phyloP scores from a whole-genome alignment of 2,888 invertebrate genomes.

The Lasioglossum marginatum region DNA sequence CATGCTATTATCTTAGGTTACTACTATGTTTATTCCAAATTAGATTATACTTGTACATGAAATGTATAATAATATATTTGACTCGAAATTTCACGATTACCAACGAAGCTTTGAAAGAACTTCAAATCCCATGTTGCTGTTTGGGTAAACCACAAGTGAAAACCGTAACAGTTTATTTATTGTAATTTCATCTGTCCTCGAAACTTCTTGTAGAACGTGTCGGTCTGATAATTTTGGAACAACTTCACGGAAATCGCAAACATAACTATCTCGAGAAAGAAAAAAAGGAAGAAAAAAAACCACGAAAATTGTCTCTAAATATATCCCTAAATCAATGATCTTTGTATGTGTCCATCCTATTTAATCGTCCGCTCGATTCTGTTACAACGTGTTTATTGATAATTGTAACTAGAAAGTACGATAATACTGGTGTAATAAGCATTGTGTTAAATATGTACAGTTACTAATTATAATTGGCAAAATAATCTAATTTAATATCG shows the following conservation, averaged over 20 bases:
- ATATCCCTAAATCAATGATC: conserved; percentile 72
- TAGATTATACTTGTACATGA: conserved; percentile 58
- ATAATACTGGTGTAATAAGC: conserved; percentile 81
- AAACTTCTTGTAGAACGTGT: conserved; percentile 70
- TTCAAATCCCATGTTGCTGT: conserved; percentile 65
- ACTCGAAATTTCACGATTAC: conserved; percentile 47
- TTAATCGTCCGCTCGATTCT: conserved; percentile 81
- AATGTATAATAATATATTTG: conserved; percentile 58
- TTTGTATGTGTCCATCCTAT: conserved; percentile 80
- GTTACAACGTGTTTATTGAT: conserved; percentile 79
- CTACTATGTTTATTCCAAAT: conserved; percentile 67
- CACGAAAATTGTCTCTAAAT: conserved; percentile 61
- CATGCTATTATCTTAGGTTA: conserved; percentile 66
- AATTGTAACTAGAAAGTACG: conserved; percentile 81
- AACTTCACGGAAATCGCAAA: conserved; percentile 63
- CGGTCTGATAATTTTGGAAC: conserved; percentile 79
- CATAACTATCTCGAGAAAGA: conserved; percentile 46
- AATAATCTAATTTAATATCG: conserved; percentile 79
- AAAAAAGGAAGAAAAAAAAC: conserved; percentile 31
- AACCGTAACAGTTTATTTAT: conserved; percentile 69
- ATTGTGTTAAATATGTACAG: conserved; percentile 84
- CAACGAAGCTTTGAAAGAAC: conserved; percentile 41
- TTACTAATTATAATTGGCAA: conserved; percentile 82
- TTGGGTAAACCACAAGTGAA: conserved; percentile 69
- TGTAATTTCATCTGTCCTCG: conserved; percentile 54